Evolutionary conservation across 1,140 invertebrate species (phyloP), one percentile per base, ranked within the genome.

Genomic region (Oedothorax gibbosus): DNA sequence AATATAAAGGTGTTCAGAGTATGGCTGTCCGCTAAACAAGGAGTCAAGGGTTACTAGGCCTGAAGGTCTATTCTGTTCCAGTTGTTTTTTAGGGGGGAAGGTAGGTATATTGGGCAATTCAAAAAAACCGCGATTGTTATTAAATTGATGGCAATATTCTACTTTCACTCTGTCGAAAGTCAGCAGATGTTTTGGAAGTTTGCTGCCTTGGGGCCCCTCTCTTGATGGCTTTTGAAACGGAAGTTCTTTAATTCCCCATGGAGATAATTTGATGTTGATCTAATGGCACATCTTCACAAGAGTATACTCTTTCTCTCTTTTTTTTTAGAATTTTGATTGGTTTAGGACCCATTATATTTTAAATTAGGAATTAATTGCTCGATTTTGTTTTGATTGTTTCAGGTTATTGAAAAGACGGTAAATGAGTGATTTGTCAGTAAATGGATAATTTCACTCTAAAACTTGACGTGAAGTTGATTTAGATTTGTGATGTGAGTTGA

Each of bases 21-120:
- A 18, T 18, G 21, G 12, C 18, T 50, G 12, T 50, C 71, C 50
- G 35, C 54, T 75, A 15, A 9, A 18, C 7, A 49, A 53, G 18
- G 15, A 54, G 76, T 79, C 76, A 79, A 66, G 20, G 76, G 76
- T 79, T 66, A 79, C 21, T 79, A 79, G 76, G 76, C 76, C 76
- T 64, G 51, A 9, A 35, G 35, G 35, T 35, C n/a, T 71, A 14
- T 71, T 68, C 54, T n/a, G 54, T 21, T 64, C 54, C 35, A 64
- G 56, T 50, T 77, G 73, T 8, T 62, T 35, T 73, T 73, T 14
- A 12, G 62, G 1, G 35, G 35, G 35, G 35, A 2, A 35, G 35
- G 35, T 35, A 35, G 50, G 60, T 79, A 53, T 50, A 79, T 79
- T 79, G 76, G 62, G 76, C 62, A 77, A 77, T 50, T 7, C 72